A percentile compares a stretch with the other conserved stretches of the same genome.
phyloP scores from a whole-genome alignment of 2,888 invertebrate genomes.

The Dolomedes plantarius region DNA sequence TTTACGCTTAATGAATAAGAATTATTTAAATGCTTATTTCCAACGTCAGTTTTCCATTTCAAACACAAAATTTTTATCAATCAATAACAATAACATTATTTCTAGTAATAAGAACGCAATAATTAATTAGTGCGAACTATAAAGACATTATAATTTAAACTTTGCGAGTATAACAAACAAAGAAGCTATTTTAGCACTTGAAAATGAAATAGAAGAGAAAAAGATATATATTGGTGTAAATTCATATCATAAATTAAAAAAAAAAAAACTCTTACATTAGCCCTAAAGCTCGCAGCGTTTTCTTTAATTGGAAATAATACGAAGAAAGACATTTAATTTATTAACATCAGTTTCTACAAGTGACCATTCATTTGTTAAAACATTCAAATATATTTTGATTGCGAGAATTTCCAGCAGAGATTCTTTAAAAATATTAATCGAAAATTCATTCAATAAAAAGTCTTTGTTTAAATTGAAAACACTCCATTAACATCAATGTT shows the following conservation, averaged over 20 bases:
- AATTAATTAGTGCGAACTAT: neutral
- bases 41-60: neutral
- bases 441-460: neutral
- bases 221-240: neutral
- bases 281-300: too few relatives aligned
- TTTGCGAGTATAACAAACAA: neutral
- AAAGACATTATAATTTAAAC: neutral
- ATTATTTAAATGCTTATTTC: neutral
- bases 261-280: too few relatives aligned
- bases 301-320: too few relatives aligned
- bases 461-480: conserved; percentile 2
- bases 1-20: neutral
- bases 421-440: too few relatives aligned
- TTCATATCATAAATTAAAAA: neutral
- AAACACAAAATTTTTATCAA: neutral
- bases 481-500: neutral
- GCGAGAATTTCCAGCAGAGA: too few relatives aligned
- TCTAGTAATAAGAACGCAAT: too few relatives aligned
- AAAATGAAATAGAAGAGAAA: neutral
- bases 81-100: neutral
- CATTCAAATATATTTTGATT: too few relatives aligned
- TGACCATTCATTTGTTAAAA: neutral
- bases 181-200: neutral
- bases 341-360: neutral
- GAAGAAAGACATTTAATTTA: too few relatives aligned